phyloP scores from a whole-genome alignment of 2,797 vertebrate species.

The Linurgus olivaceus region DNA sequence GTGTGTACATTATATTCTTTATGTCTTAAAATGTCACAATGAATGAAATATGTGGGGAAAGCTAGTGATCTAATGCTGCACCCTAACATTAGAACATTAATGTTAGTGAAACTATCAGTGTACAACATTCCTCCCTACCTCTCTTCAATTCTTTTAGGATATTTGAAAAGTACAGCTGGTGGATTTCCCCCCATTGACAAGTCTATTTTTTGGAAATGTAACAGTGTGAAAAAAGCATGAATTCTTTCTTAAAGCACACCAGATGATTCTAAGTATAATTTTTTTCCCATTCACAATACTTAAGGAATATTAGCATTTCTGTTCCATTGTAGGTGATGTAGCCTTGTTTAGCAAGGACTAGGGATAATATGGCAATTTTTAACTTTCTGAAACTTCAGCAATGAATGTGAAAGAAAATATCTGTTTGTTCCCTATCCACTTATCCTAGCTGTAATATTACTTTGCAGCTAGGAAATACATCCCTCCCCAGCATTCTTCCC shows the following conservation, averaged over 20 bases:
- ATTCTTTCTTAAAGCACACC: background rate
- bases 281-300: background rate
- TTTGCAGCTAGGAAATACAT: background rate
- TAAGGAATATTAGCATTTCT: background rate
- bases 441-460: background rate
- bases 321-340: accelerated
- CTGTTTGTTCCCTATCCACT: background rate
- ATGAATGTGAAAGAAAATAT: background rate
- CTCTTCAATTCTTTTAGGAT: background rate
- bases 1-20: background rate
- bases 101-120: background rate
- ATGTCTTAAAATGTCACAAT: background rate
- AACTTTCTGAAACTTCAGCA: background rate
- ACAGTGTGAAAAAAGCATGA: background rate
- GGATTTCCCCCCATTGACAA: background rate
- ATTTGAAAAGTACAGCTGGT: background rate
- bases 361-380: background rate
- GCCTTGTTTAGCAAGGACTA: background rate
- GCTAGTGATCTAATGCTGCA: background rate
- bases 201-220: background rate
- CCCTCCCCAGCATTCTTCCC: background rate
- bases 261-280: background rate
- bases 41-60: background rate
- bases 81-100: background rate
- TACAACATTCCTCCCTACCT: background rate